Evolutionary conservation across 1,140 invertebrate species (phyloP).

Genomic region (Drosophila novamexicana): DNA sequence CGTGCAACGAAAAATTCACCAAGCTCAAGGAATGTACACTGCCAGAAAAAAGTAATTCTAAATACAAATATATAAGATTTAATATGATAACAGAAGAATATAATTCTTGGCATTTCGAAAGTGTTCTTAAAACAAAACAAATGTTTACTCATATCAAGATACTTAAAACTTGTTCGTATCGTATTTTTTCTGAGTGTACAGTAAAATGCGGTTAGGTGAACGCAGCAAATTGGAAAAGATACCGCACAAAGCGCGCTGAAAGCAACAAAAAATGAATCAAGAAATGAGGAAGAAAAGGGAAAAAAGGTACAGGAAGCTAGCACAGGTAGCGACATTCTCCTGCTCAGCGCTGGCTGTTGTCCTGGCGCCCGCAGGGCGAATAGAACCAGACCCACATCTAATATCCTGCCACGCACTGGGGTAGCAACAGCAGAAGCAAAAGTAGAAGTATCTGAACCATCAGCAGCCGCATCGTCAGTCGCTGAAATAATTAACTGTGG

Average conservation of each 20-base stretch:
- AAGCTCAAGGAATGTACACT: conserved; percentile 1
- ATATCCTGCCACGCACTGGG: conserved; percentile 58
- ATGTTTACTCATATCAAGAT: background rate
- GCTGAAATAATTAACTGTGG: conserved; percentile 69
- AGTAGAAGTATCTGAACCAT: conserved; percentile 9
- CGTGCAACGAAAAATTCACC: background rate
- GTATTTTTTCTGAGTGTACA: background rate
- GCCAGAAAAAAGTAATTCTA: background rate
- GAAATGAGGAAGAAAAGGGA: conserved; percentile 12
- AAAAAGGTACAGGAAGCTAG: conserved; percentile 4
- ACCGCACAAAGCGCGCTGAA: conserved; percentile 24
- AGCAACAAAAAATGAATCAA: conserved; percentile 11
- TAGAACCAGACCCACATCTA: conserved; percentile 37
- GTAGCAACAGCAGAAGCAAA: conserved; percentile 10
- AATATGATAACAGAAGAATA: too few relatives aligned
- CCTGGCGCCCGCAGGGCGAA: conserved; percentile 13
- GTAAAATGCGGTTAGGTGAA: conserved; percentile 30
- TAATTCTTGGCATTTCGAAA: too few relatives aligned
- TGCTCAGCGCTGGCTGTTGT: background rate
- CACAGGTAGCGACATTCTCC: conserved; percentile 35
- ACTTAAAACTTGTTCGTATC: background rate
- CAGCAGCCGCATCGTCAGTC: conserved; percentile 45
- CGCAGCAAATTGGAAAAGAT: conserved; percentile 55
- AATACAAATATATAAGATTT: background rate
- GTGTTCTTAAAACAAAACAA: too few relatives aligned